Conservation (phyloP, 2,113 vertebrate genomes). For the Galbula dea region DNA sequence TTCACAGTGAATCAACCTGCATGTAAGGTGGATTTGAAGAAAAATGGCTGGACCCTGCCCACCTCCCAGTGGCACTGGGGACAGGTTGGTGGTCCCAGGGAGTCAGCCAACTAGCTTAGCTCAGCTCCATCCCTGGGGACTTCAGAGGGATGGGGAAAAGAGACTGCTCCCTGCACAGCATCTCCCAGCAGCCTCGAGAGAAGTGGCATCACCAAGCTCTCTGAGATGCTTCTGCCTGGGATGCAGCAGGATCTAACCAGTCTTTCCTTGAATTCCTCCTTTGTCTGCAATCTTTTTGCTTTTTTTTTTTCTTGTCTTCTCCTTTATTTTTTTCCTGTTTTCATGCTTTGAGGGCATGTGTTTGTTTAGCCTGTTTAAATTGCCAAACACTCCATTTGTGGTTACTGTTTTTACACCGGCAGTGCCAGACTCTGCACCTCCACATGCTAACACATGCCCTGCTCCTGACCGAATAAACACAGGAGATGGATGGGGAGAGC, state of each 20-base stretch:
- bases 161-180: neutral
- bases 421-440: neutral
- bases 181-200: neutral
- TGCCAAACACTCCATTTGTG: neutral
- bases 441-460: constrained; percentile 4
- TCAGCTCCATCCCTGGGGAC: neutral
- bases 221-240: neutral
- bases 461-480: neutral
- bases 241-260: neutral
- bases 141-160: neutral
- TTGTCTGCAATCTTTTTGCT: neutral
- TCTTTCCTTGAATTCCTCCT: neutral
- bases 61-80: neutral
- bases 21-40: neutral
- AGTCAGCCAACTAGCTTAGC: neutral
- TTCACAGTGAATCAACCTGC: neutral
- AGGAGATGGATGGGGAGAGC: neutral
- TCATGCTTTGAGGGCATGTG: neutral
- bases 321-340: neutral
- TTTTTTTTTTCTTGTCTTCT: neutral
- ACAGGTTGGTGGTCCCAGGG: neutral
- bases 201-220: fast-evolving
- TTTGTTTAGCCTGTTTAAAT: neutral
- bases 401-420: neutral
- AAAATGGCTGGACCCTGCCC: neutral